These are phyloP conservation scores for Thalassophryne amazonica DNA, from an alignment of 2,797 vertebrate species.

Conservation along the genomic window DNA sequence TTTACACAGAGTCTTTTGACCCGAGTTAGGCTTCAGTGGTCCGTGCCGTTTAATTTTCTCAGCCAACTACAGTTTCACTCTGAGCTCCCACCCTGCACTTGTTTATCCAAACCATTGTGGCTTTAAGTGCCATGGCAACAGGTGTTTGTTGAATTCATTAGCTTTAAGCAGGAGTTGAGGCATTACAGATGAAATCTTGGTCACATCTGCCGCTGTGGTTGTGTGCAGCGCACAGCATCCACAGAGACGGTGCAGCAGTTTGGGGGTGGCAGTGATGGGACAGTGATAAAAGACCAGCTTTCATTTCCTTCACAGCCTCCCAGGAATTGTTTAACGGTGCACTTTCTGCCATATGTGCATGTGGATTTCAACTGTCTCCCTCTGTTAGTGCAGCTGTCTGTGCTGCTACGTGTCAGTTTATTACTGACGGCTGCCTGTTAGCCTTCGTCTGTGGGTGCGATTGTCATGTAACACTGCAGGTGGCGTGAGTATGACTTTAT, in stretches of 20 bases:
- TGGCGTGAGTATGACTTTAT: slow-evolving; percentile 17
- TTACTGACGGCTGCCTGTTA: slow-evolving; percentile 19
- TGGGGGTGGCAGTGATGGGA: slow-evolving; percentile 20
- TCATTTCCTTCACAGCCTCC: slow-evolving; percentile 41
- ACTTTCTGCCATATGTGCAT: slow-evolving; percentile 58
- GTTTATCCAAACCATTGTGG: slow-evolving; percentile 20
- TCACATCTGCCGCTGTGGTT: slow-evolving; percentile 25
- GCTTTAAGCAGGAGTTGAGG: neutral
- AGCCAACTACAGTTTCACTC: slow-evolving; percentile 32
- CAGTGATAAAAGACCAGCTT: slow-evolving; percentile 47
- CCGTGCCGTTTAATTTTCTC: slow-evolving; percentile 11
- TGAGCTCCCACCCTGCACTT: slow-evolving; percentile 3
- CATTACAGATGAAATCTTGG: neutral
- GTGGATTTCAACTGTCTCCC: slow-evolving; percentile 41
- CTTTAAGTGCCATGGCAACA: slow-evolving; percentile 38
- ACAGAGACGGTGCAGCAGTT: neutral
- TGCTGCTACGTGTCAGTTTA: slow-evolving; percentile 20
- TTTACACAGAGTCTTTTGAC: slow-evolving; percentile 22
- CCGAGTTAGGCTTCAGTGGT: slow-evolving; percentile 2
- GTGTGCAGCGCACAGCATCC: neutral
- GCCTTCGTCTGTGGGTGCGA: slow-evolving; percentile 14
- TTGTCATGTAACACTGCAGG: slow-evolving; percentile 39
- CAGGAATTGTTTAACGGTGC: slow-evolving; percentile 49
- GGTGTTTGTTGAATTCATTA: slow-evolving; percentile 50
- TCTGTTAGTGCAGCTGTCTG: slow-evolving; percentile 48